Percentiles rank a stretch among this genome's conserved stretches.
Conservation (phyloP, 2,797 vertebrate species). For the Choloepus didactylus region DNA sequence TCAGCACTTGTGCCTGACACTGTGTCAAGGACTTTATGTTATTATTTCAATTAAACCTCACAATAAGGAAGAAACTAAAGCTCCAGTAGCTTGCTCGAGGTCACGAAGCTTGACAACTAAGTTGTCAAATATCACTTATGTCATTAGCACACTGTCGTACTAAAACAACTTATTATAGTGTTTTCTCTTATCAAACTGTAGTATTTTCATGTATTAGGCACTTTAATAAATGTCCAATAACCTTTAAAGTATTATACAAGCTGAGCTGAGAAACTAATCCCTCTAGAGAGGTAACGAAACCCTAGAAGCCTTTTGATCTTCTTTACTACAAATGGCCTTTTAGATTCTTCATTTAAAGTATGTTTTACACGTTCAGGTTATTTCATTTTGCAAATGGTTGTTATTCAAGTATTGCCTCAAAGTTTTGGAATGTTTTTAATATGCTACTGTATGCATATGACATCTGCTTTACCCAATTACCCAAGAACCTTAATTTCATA, state of each 20-base stretch:
- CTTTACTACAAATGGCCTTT: conserved; percentile 51
- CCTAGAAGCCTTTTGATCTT: conserved; percentile 43
- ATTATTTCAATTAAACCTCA: conserved; percentile 56
- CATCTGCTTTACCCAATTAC: conserved; percentile 16
- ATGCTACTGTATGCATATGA: conserved; percentile 13
- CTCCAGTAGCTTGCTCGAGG: conserved; percentile 44
- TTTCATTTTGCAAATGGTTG: conserved; percentile 64
- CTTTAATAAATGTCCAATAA: conserved; percentile 42
- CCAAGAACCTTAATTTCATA: conserved; percentile 33
- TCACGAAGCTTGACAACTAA: conserved; percentile 18
- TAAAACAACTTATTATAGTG: conserved; percentile 35
- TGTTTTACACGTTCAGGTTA: conserved; percentile 62
- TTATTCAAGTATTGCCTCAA: conserved; percentile 49
- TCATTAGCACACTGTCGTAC: conserved; percentile 11
- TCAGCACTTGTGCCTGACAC: conserved; percentile 33
- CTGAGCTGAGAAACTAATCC: conserved; percentile 39
- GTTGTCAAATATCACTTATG: neutral
- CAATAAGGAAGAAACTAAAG: conserved; percentile 52
- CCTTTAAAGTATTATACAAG: neutral
- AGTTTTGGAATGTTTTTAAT: conserved; percentile 62
- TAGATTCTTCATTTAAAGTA: conserved; percentile 59
- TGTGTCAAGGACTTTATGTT: conserved; percentile 64
- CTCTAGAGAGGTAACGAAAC: conserved; percentile 40
- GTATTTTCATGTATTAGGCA: conserved; percentile 58
- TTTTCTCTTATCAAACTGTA: conserved; percentile 27